Evolutionary conservation across 2,113 vertebrate species (phyloP), one percentile per base, ranked within the genome.

Genomic region (Macrotus californicus): DNA sequence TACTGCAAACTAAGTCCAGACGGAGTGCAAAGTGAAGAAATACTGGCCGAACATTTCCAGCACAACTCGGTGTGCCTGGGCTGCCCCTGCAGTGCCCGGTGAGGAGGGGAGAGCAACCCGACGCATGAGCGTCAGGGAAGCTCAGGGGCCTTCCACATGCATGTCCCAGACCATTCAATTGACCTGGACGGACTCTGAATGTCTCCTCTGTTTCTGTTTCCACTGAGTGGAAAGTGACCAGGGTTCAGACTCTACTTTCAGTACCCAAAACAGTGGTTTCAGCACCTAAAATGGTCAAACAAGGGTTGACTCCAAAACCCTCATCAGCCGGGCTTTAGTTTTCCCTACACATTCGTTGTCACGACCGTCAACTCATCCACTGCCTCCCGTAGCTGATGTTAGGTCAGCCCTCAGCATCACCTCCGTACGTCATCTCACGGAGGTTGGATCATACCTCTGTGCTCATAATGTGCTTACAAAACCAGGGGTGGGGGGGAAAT

Each of bases 1-100:
- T 16, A 82, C 50, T 12, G 36, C 36, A 89, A 91, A 93, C 39
- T 13, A 87, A 73, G 81, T 81, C 92, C 94, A 95, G 94, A 88
- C 8, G 6, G 52, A 76, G 9, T 4, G 6, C n/a, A 18, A 89
- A 59, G 50, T 9, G 52, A 96, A 83, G 91, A 87, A 93, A 75
- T 15, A 36, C 7, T 0, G 16, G 21, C 59, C 52, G 52, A 85
- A 59, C 16, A 39, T n/a, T 87, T 77, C 56, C 75, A 66, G 56
- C 80, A 14, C 8, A 7, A 21, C 83, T 24, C 7, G 0, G 3
- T 22, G 19, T 8, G 36, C 9, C 56, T 16, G 13, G 34, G n/a
- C 59, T 90, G 89, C 13, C 22, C 39, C 48, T 10, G 2, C 0
- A 52, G 67, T 16, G 59, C 26, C 7, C 41, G 0, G 0, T 12